Base-by-base conservation (phyloP, 2,113 vertebrate genomes). In the Amblyopsis rosae region DNA sequence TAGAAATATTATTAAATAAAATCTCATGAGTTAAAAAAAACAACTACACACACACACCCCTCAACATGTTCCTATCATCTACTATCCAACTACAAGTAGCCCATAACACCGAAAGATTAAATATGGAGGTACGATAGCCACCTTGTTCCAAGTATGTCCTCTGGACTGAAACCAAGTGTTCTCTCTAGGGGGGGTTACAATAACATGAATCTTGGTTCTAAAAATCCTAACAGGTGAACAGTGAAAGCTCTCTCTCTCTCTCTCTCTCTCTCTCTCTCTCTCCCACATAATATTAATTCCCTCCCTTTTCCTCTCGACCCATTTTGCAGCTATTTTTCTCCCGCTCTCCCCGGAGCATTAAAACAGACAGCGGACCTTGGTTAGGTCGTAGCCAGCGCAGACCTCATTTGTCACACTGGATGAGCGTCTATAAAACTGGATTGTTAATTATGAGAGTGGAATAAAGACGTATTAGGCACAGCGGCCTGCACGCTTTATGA, bases 371-470 rank as follows among this genome's bases (percentile, higher is more conserved):
- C 70, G 58, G 84, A 84, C 83, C 83, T 83, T 69, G 79, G 82
- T 83, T 76, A 90, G 89, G 89, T 91, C 89, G 74, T 54, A 80
- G 82, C 80, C 73, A 76, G 86, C 88, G 87, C 55, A 63, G 80
- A 82, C 84, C 88, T 89, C 87, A 87, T 91, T 91, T 87, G 87
- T 90, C 86, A 87, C 86, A 76, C 77, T 76, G 83, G 82, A 82
- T 85, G 85, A 87, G 62, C 77, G 67, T 81, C 72, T 75, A 78
- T 79, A 74, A 80, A 79, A 59, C 74, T n/a, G 71, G 68, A 69
- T 76, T 79, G 75, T 86, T 90, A 88, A 90, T 88, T 88, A 88
- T 81, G 69, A 62, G 75, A 50, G 55, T 70, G 67, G 79, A 85
- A 85, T 84, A 81, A 84, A 88, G 88, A 90, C 33, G 50, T 77